Evolutionary conservation across 2,797 vertebrate species (phyloP), one percentile per base, ranked within the genome.

Genomic region (Cirrhinus molitorella): DNA sequence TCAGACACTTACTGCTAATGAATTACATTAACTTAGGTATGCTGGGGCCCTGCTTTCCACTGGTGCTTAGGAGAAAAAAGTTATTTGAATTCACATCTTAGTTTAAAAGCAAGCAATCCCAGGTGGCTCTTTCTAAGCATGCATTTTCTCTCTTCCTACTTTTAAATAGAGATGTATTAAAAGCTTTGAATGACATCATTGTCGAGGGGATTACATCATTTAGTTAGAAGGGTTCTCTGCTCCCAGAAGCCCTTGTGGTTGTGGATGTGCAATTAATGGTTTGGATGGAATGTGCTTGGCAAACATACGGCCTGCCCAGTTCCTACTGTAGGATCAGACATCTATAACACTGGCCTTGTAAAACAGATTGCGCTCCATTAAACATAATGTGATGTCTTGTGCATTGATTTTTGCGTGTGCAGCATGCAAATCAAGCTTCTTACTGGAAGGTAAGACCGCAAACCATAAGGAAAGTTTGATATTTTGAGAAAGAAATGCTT

Each of bases 131-230:
- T 72, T 75, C 86, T 43, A 90, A 83, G 65, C 59, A 84, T 90
- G 81, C 87, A 84, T 85, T 68, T 87, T 83, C 4, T 61, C 6
- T 72, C 16, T 34, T 65, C 88, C 55, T 87, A 88, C 87, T 89
- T 78, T 81, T 77, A 61, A 82, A 0, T 59, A 86, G 84, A 92
- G 91, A 78, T 88, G 80, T 0, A 65, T 87, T 68, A 63, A 84
- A 88, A 88, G 81, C 88, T 89, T 90, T 88, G 87, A 81, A 92
- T 94, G 92, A 93, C 92, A 93, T 95, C 91, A 94, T 84, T 89
- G 76, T 87, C 89, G 89, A 90, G 89, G 47, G 88, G 80, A 88
- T 94, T 89, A 94, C 91, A 93, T 94, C 90, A 94, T 91, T 78
- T 65, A 19, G 28, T n/a, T 65, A 79, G 80, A 88, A 83, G 51